A percentile compares a stretch with the other conserved stretches of the same genome.
Conservation (phyloP, 2,113 vertebrate genomes). For the Callaeas wilsoni region DNA sequence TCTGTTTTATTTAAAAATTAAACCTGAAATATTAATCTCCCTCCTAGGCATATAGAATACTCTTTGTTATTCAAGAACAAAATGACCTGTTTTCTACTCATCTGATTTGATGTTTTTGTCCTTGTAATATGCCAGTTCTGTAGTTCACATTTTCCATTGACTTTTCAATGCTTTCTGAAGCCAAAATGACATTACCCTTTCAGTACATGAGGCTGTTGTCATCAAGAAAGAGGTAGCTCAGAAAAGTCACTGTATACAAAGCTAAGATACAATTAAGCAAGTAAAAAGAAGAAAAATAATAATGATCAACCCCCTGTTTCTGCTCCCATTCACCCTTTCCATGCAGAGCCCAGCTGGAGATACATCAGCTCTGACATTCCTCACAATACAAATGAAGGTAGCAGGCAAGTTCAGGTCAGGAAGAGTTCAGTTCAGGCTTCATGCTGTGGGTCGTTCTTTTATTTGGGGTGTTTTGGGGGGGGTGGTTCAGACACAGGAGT, state of each 20-base stretch:
- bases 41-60: not conserved
- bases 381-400: not conserved
- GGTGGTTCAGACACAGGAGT: not conserved
- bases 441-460: not conserved
- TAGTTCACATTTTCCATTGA: slow-evolving; percentile 48
- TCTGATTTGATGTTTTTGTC: not conserved
- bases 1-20: not conserved
- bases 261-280: not conserved
- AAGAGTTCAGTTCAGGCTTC: not conserved
- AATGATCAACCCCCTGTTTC: not conserved
- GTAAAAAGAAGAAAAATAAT: not conserved
- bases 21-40: not conserved
- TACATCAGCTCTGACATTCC: not conserved
- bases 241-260: slow-evolving; percentile 4
- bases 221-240: not conserved
- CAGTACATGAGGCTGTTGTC: not conserved
- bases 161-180: slow-evolving; percentile 3
- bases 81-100: not conserved
- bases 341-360: not conserved
- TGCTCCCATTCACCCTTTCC: not conserved
- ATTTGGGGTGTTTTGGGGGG: not conserved
- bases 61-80: not conserved
- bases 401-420: not conserved
- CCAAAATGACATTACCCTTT: slow-evolving; percentile 30
- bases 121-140: slow-evolving; percentile 42